A percentile compares a stretch with the other conserved stretches of the same genome.
These are phyloP conservation scores for Hylaeus anthracinus DNA, from an alignment of 1,140 invertebrate species.

Conservation along the genomic window DNA sequence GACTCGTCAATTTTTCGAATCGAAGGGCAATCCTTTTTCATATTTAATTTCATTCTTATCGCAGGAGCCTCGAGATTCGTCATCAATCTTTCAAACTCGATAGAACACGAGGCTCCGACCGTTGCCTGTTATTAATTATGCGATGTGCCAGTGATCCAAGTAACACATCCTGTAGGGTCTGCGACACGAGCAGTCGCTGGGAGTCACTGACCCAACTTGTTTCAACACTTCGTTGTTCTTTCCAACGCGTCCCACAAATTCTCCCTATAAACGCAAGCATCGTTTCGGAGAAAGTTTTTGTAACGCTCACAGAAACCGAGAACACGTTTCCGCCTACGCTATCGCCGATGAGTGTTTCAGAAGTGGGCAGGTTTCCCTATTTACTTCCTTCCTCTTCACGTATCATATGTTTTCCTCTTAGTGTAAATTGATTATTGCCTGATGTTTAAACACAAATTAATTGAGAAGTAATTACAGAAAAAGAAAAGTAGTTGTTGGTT, in stretches of 20 bases:
- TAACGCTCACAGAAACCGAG: neutral
- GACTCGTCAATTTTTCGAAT: neutral
- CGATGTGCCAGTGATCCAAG: slow-evolving; percentile 67
- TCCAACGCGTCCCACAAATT: slow-evolving; percentile 23
- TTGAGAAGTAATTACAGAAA: too few species aligned
- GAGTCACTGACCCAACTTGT: slow-evolving; percentile 72
- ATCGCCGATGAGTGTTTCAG: neutral
- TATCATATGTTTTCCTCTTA: too few species aligned
- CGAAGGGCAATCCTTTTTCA: slow-evolving; percentile 5
- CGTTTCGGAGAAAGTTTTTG: slow-evolving; percentile 31
- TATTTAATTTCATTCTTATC: neutral
- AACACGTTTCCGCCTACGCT: neutral
- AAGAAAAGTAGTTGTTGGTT: too few species aligned
- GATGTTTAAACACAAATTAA: too few species aligned
- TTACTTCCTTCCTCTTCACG: neutral
- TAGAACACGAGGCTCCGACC: slow-evolving; percentile 20
- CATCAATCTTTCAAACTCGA: slow-evolving; percentile 12
- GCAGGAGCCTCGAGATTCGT: neutral
- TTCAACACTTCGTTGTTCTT: slow-evolving; percentile 68
- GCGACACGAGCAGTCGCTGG: slow-evolving; percentile 57
- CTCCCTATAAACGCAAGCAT: slow-evolving; percentile 11
- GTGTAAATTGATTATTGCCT: too few species aligned
- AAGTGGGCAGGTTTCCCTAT: neutral
- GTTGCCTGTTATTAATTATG: slow-evolving; percentile 68
- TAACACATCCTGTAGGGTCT: slow-evolving; percentile 74